phyloP scores from a whole-genome alignment of 2,113 vertebrate species.

The Neogale vison region DNA sequence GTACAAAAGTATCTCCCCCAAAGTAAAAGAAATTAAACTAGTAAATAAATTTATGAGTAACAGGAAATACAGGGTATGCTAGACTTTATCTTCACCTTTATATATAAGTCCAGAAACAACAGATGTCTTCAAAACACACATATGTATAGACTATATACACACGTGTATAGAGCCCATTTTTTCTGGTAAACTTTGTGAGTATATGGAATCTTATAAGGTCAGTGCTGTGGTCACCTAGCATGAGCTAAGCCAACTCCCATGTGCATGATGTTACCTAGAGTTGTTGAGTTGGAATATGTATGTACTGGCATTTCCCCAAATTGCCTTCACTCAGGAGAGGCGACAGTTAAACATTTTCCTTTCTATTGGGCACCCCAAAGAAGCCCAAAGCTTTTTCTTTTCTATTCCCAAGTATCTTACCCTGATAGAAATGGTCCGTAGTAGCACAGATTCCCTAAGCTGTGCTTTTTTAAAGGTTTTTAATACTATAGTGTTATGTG shows the following conservation, averaged over 20 bases:
- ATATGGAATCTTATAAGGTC: slow-evolving; percentile 38
- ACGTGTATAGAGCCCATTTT: not conserved
- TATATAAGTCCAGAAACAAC: not conserved
- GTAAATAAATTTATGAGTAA: not conserved
- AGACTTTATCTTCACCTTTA: not conserved
- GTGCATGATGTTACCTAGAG: slow-evolving; percentile 27
- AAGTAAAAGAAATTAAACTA: not conserved
- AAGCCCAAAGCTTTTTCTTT: slow-evolving; percentile 51
- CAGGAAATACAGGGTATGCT: not conserved
- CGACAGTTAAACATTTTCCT: slow-evolving; percentile 37
- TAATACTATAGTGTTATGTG: slow-evolving; percentile 32
- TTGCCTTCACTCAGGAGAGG: slow-evolving; percentile 40
- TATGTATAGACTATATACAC: not conserved
- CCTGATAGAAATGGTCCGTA: slow-evolving; percentile 35
- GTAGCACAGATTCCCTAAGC: slow-evolving; percentile 14
- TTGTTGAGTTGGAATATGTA: slow-evolving; percentile 21
- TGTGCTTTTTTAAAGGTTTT: slow-evolving; percentile 9
- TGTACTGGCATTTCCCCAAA: slow-evolving; percentile 62
- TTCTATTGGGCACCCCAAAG: slow-evolving; percentile 48
- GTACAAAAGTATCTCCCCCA: not conserved
- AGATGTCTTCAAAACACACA: not conserved
- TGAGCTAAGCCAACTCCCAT: slow-evolving; percentile 42
- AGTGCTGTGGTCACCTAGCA: slow-evolving; percentile 61
- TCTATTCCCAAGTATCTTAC: slow-evolving; percentile 47
- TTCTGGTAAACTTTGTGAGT: not conserved